Base-by-base conservation (phyloP, 1,140 invertebrate genomes). In the Drepana arcuata region DNA sequence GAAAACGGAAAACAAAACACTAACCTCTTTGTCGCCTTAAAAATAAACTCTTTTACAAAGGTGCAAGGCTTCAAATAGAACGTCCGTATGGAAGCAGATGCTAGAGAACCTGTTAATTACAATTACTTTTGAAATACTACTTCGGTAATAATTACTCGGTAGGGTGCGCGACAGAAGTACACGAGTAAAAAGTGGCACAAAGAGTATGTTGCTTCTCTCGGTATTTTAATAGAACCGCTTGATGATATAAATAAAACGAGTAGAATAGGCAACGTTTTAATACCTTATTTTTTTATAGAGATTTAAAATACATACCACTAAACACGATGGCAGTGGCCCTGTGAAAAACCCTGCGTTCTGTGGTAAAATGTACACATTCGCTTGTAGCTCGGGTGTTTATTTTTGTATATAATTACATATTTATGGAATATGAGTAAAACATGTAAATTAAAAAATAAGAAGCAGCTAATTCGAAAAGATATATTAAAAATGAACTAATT, bases 61-160 rank as follows among this genome's bases (percentile, higher is more conserved):
- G 9, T 0, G 3, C 18, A 34, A 28, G 28, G n/a, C 4, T 16
- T 35, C 0, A 16, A n/a, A 18, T 26, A 27, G n/a, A n/a, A n/a
- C n/a, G n/a, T n/a, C 10, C 7, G 10, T 32, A 18, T 38, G 14
- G 16, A 26, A 35, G 58, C 60, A 69, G 58, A 67, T 68, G 65
- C 43, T 35, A 32, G 36, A 53, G 40, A 51, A 57, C 55, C 49
- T 54, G 55, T 61, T 69, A 66, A 68, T 70, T 70, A 64, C 42
- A 59, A 52, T 57, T 41, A 60, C 52, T 62, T 68, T 61, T 60
- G 28, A 45, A 60, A 64, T 62, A 65, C 68, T 63, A 73, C 61
- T 64, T 62, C 50, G 44, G 48, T 40, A 54, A 63, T 63, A 67
- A 67, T 63, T 68, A 51, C 49, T 57, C 45, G 37, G 49, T 41